Evolutionary conservation across 2,888 invertebrate species (phyloP).

Genomic region (Girardia tigrina): DNA sequence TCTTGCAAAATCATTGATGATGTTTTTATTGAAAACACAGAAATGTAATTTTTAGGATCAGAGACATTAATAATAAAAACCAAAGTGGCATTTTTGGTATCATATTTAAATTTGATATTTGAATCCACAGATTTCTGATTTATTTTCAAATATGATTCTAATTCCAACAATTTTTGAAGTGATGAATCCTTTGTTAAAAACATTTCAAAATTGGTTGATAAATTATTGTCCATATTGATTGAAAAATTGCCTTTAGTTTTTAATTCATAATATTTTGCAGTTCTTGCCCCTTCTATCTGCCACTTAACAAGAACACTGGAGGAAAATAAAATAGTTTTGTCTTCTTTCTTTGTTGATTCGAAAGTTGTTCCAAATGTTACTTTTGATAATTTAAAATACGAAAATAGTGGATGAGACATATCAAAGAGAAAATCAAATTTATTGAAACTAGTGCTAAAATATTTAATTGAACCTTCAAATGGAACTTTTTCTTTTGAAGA

Average conservation of each 20-base stretch:
- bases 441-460: neutral
- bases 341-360: neutral
- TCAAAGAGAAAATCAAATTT: neutral
- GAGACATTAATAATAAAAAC: neutral
- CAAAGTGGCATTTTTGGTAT: neutral
- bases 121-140: neutral
- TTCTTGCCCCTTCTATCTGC: neutral
- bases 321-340: neutral
- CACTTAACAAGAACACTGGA: neutral
- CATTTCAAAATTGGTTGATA: neutral
- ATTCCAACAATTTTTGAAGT: neutral
- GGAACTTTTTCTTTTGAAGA: neutral
- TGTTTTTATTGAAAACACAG: neutral
- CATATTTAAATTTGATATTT: neutral
- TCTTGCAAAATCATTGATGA: neutral
- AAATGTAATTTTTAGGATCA: neutral
- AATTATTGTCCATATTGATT: neutral
- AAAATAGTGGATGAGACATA: conserved; percentile 1
- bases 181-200: neutral
- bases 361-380: neutral
- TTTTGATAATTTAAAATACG: neutral
- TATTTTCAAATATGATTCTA: neutral
- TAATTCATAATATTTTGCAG: neutral
- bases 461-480: neutral
- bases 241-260: neutral